Evolutionary conservation across 1,140 invertebrate genomes (phyloP).

Genomic region (Rhopalosiphum maidis): DNA sequence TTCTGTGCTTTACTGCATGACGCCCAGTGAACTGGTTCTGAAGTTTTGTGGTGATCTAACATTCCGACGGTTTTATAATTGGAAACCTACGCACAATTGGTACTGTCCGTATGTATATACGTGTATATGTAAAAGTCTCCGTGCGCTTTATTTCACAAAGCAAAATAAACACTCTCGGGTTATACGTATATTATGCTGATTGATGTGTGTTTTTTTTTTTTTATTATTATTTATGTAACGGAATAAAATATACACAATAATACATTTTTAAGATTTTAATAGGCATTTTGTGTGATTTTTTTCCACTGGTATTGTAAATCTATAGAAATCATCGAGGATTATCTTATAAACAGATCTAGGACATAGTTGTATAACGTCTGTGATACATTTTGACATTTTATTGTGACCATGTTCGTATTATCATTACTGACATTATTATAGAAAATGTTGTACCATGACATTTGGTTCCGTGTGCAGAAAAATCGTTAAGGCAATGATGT

Average conservation of each 20-base stretch:
- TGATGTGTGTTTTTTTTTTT: not conserved
- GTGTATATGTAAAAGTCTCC: not conserved
- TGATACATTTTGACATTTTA: not conserved
- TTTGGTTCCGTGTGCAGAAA: not conserved
- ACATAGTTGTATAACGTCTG: not conserved
- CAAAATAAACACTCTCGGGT: not conserved
- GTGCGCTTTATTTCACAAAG: not conserved
- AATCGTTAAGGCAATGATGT: not conserved
- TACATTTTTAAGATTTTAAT: too few species aligned
- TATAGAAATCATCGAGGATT: not conserved
- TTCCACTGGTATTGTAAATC: not conserved
- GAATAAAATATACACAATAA: not conserved
- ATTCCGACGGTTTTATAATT: not conserved
- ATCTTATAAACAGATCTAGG: not conserved
- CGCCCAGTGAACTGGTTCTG: slow-evolving; percentile 32
- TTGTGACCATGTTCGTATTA: not conserved
- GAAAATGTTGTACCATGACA: not conserved
- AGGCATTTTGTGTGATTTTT: too few species aligned
- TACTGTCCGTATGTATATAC: not conserved
- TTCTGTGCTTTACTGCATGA: slow-evolving; percentile 3
- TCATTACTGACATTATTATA: not conserved
- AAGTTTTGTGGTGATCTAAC: slow-evolving; percentile 18
- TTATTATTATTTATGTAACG: not conserved
- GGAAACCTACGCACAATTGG: not conserved
- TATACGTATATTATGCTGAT: not conserved